phyloP scores from a whole-genome alignment of 2,888 invertebrate species.

The Limnephilus marmoratus region DNA sequence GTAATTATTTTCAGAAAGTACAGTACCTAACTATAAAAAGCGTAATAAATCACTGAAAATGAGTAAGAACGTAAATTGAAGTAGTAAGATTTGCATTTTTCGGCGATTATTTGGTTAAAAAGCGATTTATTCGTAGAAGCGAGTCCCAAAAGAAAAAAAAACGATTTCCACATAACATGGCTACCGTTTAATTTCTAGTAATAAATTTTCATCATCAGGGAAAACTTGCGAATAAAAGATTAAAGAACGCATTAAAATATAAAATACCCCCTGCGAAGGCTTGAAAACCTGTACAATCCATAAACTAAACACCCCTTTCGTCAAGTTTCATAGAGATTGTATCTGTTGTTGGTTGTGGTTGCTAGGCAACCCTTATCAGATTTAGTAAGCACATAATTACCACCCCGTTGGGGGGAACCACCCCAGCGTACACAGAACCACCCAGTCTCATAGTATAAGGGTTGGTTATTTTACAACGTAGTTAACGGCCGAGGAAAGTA shows the following conservation, averaged over 20 bases:
- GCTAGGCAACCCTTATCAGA: slow-evolving; percentile 61
- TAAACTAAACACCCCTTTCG: slow-evolving; percentile 28
- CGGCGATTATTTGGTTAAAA: not conserved
- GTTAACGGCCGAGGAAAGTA: not conserved
- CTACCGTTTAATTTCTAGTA: not conserved
- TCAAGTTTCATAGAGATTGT: slow-evolving; percentile 34
- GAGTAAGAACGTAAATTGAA: not conserved
- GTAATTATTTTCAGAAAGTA: not conserved
- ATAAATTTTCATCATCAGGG: slow-evolving; percentile 8
- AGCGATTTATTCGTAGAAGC: not conserved
- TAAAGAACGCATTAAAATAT: slow-evolving; percentile 42
- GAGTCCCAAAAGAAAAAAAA: not conserved
- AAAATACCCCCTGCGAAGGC: not conserved
- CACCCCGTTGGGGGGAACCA: slow-evolving; percentile 27
- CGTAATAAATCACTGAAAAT: not conserved
- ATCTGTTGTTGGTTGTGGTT: slow-evolving; percentile 59
- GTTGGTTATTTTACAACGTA: not conserved
- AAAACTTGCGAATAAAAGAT: not conserved
- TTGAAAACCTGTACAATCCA: not conserved
- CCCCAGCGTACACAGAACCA: not conserved
- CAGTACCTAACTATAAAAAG: not conserved
- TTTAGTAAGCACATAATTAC: slow-evolving; percentile 63
- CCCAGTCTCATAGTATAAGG: not conserved
- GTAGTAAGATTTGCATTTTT: not conserved
- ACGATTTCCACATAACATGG: not conserved